phyloP scores from a whole-genome alignment of 1,140 invertebrate species.

The Leguminivora glycinivorella region DNA sequence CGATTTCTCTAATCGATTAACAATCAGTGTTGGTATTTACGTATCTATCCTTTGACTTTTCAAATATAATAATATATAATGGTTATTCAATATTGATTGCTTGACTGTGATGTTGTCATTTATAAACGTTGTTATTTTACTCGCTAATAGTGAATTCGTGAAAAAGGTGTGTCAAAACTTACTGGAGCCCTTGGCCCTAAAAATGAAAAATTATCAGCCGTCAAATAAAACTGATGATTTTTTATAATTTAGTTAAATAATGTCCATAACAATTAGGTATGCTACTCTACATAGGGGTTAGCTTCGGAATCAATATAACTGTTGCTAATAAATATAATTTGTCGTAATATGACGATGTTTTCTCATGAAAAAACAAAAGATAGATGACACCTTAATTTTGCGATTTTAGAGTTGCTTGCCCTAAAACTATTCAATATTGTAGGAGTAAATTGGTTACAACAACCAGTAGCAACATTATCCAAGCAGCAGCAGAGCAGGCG shows the following conservation, averaged over 20 bases:
- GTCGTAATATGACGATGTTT: too few species aligned
- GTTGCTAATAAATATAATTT: too few species aligned
- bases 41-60: neutral
- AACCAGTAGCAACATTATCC: neutral
- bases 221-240: neutral
- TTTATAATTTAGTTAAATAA: neutral
- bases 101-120: neutral
- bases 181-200: neutral
- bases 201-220: neutral
- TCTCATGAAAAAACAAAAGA: too few species aligned
- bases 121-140: neutral
- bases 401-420: too few species aligned
- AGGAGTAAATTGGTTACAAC: neutral
- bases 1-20: neutral
- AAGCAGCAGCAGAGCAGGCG: neutral
- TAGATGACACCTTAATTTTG: too few species aligned
- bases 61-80: neutral
- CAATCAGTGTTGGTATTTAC: neutral
- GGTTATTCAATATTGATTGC: neutral
- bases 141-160: neutral
- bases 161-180: neutral
- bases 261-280: too few species aligned
- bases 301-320: too few species aligned
- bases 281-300: too few species aligned
- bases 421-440: too few species aligned